Base-by-base conservation (phyloP, 2,888 invertebrate species). In the Rhynchonema sp. region DNA sequence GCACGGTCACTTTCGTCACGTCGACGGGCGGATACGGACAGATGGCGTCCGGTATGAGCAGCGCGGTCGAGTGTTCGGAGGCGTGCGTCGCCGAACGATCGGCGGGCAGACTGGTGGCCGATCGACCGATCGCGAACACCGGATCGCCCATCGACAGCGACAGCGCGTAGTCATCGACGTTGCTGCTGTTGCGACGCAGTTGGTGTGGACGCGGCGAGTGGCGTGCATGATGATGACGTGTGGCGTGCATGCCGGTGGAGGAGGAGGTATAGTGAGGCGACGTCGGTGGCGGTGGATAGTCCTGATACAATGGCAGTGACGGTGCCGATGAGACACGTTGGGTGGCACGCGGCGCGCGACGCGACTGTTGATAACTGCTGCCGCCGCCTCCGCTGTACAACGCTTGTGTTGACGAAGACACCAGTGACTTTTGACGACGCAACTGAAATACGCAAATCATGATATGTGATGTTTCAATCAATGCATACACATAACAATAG, bases 1-100 rank as follows among this genome's bases (percentile, higher is more conserved):
- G 70, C 52, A 72, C 71, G n/a, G 66, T 69, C 54, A 72, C 69
- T 59, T 66, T 65, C 52, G 66, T 67, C 30, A 72, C 70, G 61
- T 72, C 72, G 23, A 69, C 67, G 46, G 71, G 68, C 25, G 72
- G 72, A 63, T 69, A 72, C 1, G 72, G 72, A 59, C 72, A 72
- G 9, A 68, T 64, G 56, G 68, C 63, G 58, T 69, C 68, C 29
- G 67, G 69, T 61, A 65, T 57, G 20, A 53, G 53, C 2, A 46
- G 52, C 3, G 52, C n/a, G 13, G 52, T 17, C 9, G 6, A 38
- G 9, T 6, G 38, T 17, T 38, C 38, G 38, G 38, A 6, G 17
- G 38, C 20, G 13, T 20, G 20, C 13, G 38, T 38, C 38, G 38
- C 38, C 9, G 13, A 13, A 9, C 13, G 9, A 20, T 38, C 38